A percentile compares a stretch with the other conserved stretches of the same genome.
These are phyloP conservation scores for Apis laboriosa DNA, from an alignment of 1,140 invertebrate species.

Conservation along the genomic window DNA sequence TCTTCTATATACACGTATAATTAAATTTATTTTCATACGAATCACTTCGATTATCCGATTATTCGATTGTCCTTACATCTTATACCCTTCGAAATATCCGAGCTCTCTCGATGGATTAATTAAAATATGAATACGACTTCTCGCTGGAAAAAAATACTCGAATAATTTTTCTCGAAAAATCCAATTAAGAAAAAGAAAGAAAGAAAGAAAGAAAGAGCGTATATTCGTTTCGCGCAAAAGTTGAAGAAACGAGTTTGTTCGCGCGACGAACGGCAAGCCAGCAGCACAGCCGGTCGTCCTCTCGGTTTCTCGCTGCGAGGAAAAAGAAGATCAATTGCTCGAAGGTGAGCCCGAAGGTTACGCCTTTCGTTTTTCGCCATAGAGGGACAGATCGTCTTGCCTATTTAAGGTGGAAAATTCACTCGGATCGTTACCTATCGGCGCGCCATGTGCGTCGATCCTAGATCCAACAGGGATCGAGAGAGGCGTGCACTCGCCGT, in stretches of 20 bases:
- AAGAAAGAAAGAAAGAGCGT: not conserved
- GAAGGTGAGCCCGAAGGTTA: conserved; percentile 65
- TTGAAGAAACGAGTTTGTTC: conserved; percentile 34
- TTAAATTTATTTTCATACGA: too few species aligned
- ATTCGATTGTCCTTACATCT: too few species aligned
- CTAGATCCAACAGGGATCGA: conserved; percentile 26
- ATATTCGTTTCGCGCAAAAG: too few species aligned
- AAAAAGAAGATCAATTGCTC: conserved; percentile 61
- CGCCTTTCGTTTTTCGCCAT: conserved; percentile 69
- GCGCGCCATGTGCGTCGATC: conserved; percentile 58
- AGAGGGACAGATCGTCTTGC: conserved; percentile 59
- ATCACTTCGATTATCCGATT: too few species aligned
- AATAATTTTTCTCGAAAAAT: not conserved
- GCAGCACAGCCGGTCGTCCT: conserved; percentile 1
- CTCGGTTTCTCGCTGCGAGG: conserved; percentile 32
- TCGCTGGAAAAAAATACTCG: too few species aligned
- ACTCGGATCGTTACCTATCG: conserved; percentile 61
- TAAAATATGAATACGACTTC: too few species aligned
- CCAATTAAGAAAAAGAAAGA: not conserved
- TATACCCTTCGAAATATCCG: too few species aligned
- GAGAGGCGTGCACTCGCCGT: conserved; percentile 11
- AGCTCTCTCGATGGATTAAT: too few species aligned
- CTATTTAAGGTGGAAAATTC: conserved; percentile 72
- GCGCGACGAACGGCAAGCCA: not conserved
- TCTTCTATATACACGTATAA: too few species aligned